A percentile compares a stretch with the other conserved stretches of the same genome.
phyloP scores from a whole-genome alignment of 2,797 vertebrate genomes.

The Parauchenoglanis punctatus region DNA sequence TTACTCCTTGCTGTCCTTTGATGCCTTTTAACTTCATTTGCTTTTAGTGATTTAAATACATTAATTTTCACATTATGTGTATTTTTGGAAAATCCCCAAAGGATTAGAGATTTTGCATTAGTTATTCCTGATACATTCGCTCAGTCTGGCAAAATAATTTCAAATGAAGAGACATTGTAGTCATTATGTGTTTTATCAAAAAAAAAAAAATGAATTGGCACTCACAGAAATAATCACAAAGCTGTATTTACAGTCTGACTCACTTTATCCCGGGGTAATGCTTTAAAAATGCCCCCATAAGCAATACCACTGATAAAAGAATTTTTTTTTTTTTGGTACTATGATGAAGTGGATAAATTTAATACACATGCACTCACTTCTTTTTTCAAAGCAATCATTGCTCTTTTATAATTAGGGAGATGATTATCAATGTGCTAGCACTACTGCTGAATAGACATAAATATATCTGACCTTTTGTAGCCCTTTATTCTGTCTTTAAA shows the following conservation, averaged over 20 bases:
- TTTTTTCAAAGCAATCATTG: conserved; percentile 15
- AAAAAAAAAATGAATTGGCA: background rate
- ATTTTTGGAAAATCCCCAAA: background rate
- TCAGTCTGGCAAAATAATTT: background rate
- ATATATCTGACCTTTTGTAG: conserved; percentile 45
- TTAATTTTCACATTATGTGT: background rate
- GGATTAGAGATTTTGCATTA: background rate
- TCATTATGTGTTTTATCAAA: background rate
- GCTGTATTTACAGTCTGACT: background rate
- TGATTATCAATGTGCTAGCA: conserved; percentile 46
- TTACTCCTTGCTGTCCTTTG: background rate
- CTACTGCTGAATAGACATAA: conserved; percentile 28
- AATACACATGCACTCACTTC: background rate
- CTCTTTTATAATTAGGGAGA: conserved; percentile 28
- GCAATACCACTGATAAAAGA: background rate
- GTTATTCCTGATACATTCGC: too few species aligned
- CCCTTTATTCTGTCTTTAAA: conserved; percentile 47
- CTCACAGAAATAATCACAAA: background rate
- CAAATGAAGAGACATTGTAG: background rate
- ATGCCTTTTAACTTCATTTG: conserved; percentile 6
- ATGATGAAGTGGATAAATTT: background rate
- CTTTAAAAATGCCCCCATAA: background rate
- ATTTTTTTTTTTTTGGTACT: background rate
- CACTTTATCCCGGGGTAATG: background rate
- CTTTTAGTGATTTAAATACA: background rate